Evolutionary conservation across 1,140 invertebrate species (phyloP), one percentile per base, ranked within the genome.

Genomic region (Lucilia sericata): DNA sequence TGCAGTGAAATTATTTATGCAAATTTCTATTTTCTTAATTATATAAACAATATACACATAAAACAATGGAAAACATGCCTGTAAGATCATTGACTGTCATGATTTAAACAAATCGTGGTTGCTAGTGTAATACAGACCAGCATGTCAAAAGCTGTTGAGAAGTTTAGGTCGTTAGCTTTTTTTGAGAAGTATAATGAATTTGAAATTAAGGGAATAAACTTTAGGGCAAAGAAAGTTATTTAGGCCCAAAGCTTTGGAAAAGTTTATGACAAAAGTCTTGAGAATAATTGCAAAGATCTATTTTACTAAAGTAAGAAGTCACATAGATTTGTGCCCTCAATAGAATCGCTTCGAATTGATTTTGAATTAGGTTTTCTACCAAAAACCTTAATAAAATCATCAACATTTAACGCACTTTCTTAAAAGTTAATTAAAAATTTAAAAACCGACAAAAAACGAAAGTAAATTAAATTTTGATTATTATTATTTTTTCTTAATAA

Each of bases 21-120:
- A 70, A 70, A 21, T 70, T 70, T 70, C 65, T 70, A 21, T 60
- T n/a, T 70, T 70, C 25, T 3, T 21, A 70, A 70, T 70, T 70
- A 70, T 70, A 70, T 70, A 70, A 70, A 70, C n/a, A 70, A 70
- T 42, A 4, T 60, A 14, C 17, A 60, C 0, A 60, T 14, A 60
- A 17, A 60, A 60, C 14, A 60, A 42, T 60, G n/a, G n/a, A n/a
- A 60, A 60, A 60, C 5, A 70, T 70, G 65, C 65, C 21, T 25
- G 8, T 21, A 21, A 70, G 65, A 70, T 70, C 19, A 70, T 70
- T 70, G 65, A 70, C n/a, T 21, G 65, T 10, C 65, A 70, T 70
- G 65, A 9, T 21, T 70, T 70, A 4, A 70, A 21, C 17, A 70
- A 70, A 21, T 2, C 25, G 25, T 21, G 17, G 8, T 70, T 70